Base-by-base conservation (phyloP, 2,888 invertebrate genomes). In the Papilio elwesi region DNA sequence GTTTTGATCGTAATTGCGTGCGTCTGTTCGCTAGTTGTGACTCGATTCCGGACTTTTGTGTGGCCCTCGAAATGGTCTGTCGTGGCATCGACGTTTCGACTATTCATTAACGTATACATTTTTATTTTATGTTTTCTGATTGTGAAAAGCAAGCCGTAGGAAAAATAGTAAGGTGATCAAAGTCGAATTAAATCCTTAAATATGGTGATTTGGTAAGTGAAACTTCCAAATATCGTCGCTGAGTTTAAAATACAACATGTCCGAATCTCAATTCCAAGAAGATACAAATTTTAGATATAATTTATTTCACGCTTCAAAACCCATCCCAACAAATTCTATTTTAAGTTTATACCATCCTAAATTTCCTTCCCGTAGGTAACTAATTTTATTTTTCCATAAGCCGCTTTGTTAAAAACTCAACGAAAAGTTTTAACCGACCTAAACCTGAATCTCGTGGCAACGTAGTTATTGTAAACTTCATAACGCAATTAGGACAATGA, bases 401-500 rank as follows among this genome's bases (percentile, higher is more conserved):
- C 74, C 63, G 68, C 48, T 68, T 57, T 64, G 68, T 68, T 71
- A 71, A 74, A 74, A 70, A 69, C 59, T 70, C 55, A 6, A 43
- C 26, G 38, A 26, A 74, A 74, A 76, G 73, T 74, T 76, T 74
- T 74, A 71, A 68, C 65, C 49, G 66, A 36, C 51, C 68, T 73
- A 74, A 75, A 75, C 69, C 63, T 71, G 62, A 62, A 73, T 49
- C 68, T 64, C 68, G 64, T 36, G 49, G 59, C 38, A 73, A 75
- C 63, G 69, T 67, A 72, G 75, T 76, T 75, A 72, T 71, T 71
- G 26, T 66, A 63, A 74, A 76, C 73, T 76, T 76, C 71, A 73
- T 74, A 74, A 75, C 72, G 73, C 75, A 74, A 71, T 76, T 73
- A 77, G 74, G 72, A 71, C 70, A 66, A 76, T 71, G 64, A 73